Percentiles rank a stretch among this genome's conserved stretches.
These are phyloP conservation scores for Euclidia mi DNA, from an alignment of 2,888 invertebrate species.

Conservation along the genomic window DNA sequence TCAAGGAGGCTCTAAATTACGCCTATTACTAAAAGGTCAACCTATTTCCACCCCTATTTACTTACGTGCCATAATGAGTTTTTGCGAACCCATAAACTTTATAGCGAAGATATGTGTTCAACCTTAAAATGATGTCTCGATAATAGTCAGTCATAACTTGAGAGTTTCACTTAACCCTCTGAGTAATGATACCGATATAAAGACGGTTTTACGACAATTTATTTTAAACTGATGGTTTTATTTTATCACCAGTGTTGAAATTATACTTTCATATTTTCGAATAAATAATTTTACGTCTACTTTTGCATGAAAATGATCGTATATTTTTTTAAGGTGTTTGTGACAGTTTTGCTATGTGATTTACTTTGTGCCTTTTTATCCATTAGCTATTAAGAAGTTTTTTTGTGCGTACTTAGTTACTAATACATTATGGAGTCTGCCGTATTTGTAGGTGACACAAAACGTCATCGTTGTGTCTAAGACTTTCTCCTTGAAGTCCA, in stretches of 20 bases:
- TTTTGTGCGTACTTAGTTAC: too few relatives aligned
- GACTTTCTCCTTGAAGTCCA: too few relatives aligned
- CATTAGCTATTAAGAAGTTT: too few relatives aligned
- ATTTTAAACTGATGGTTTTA: slow-evolving; percentile 42
- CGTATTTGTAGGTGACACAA: too few relatives aligned
- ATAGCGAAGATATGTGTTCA: slow-evolving; percentile 50
- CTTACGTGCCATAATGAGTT: slow-evolving; percentile 40
- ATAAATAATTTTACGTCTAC: slow-evolving; percentile 6
- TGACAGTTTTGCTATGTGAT: slow-evolving; percentile 2
- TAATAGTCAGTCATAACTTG: slow-evolving; percentile 63
- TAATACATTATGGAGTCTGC: too few relatives aligned
- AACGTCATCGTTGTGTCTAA: too few relatives aligned
- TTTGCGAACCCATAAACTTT: slow-evolving; percentile 46
- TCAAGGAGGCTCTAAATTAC: slow-evolving; percentile 5
- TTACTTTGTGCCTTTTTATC: neutral
- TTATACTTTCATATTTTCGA: slow-evolving; percentile 16
- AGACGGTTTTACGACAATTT: slow-evolving; percentile 36
- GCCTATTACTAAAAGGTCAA: slow-evolving; percentile 24
- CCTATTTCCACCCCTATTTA: slow-evolving; percentile 33
- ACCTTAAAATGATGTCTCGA: slow-evolving; percentile 63
- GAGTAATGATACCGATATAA: slow-evolving; percentile 50
- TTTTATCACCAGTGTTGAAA: slow-evolving; percentile 18
- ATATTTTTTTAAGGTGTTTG: slow-evolving; percentile 7
- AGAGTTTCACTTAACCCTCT: slow-evolving; percentile 55
- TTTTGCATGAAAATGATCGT: slow-evolving; percentile 11